Evolutionary conservation across 2,113 vertebrate species (phyloP), one percentile per base, ranked within the genome.

Genomic region (Siniperca knerii): DNA sequence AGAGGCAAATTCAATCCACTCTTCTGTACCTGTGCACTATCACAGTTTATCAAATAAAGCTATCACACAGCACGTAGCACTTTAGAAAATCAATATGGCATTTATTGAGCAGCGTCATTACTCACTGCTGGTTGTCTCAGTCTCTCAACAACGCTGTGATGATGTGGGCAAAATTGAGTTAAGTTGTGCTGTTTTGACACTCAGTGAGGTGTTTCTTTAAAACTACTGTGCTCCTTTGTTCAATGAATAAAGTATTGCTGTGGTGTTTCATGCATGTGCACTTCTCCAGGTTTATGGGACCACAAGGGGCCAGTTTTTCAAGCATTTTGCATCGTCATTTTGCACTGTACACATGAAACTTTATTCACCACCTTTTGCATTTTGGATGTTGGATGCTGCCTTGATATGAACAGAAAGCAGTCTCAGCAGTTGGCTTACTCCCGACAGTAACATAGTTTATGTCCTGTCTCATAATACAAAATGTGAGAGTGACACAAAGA

Each of bases 101-200:
- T 57, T 77, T 57, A 62, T 29, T 16, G 18, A 65, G 75, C 58
- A 71, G 71, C 25, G 57, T 55, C 64, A 71, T 64, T 57, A 64
- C 52, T 66, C 75, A 33, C 60, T 6, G 75, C 61, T 40, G 69
- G 42, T 40, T 16, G 33, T 73, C 60, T 40, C 29, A 6, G 35
- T 35, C 18, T 48, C n/a, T 58, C 20, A 29, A 60, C 29, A 29
- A 4, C 8, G 16, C 11, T 20, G 21, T 6, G 12, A 37, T 21
- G 8, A 20, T 50, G 20, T 6, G 25, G 23, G 9, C 9, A 21
- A 50, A n/a, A 50, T 3, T 9, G 11, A 42, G n/a, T 57, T 18
- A 37, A 21, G 46, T 42, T 83, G 33, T 52, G 81, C 55, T 18
- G 20, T 57, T 75, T 50, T 82, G 79, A 67, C 62, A 68, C 79